Evolutionary conservation across 1,140 invertebrate genomes (phyloP).

Genomic region (Cotesia typhae): DNA sequence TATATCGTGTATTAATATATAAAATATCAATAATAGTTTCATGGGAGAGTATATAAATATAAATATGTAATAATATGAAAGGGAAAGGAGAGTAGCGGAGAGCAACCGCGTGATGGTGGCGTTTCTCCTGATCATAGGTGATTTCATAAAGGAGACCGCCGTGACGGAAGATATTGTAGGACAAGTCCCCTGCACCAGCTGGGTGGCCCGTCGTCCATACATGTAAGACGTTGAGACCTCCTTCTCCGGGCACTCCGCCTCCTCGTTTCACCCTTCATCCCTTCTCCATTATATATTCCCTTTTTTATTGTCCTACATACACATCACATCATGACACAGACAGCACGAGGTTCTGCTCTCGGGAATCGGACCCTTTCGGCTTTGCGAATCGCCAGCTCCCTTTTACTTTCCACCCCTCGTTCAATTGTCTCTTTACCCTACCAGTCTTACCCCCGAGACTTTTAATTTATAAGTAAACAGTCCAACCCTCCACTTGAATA

Average conservation of each 20-base stretch:
- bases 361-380: neutral
- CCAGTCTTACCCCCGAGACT: neutral
- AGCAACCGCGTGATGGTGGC: constrained; percentile 39
- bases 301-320: no score
- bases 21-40: neutral
- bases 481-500: neutral
- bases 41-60: neutral
- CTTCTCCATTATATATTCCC: no score
- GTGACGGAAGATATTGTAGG: constrained; percentile 64
- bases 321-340: no score
- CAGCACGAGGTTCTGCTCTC: no score
- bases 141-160: constrained; percentile 64
- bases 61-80: constrained; percentile 17
- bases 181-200: constrained; percentile 58
- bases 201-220: constrained; percentile 57
- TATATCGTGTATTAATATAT: neutral
- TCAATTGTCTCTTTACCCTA: constrained; percentile 14
- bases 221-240: constrained; percentile 23
- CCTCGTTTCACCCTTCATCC: neutral
- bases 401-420: constrained; percentile 17
- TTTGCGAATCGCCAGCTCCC: neutral
- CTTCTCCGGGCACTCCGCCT: constrained; percentile 12
- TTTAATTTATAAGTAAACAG: neutral
- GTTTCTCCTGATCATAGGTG: constrained; percentile 57
- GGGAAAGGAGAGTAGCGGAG: constrained; percentile 45